Base-by-base conservation (phyloP, 2,797 vertebrate genomes). In the Apogon talboti region DNA sequence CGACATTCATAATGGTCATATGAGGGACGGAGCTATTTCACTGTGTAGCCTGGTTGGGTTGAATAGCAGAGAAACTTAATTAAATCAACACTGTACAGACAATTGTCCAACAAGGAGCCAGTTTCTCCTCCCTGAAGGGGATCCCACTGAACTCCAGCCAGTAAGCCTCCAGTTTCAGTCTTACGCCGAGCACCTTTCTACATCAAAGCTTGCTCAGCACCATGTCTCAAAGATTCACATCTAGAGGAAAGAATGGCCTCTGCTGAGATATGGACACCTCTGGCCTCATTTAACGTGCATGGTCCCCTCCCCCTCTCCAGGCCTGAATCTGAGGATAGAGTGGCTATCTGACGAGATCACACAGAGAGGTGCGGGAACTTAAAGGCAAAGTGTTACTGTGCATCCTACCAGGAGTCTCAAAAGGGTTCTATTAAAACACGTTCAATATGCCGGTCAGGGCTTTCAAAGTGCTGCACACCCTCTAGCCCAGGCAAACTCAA, bases 401-500 rank as follows among this genome's bases (percentile, higher is more conserved):
- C 90, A 92, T 94, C 92, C 90, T 91, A 87, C 88, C 79, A 92
- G 90, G 89, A 91, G 88, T 90, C 91, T 94, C 89, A 90, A 93
- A 94, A 92, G 89, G 78, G 66, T 89, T 92, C 78, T 89, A 92
- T 93, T 92, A 94, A 93, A 92, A 92, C 87, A 74, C 62, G 76
- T 89, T 94, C 91, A 89, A 93, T 94, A 94, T 93, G 92, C 93
- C 78, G 87, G 88, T 93, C 93, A 93, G 91, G 87, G 84, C 81
- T 93, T 93, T 94, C 90, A 93, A 94, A 93, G 92, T 91, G 85
- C 88, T 87, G 81, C 76, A 71, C 84, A 87, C 85, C 90, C 92
- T 92, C 88, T 82, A 91, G 93, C 92, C 91, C 86, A 76, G 82
- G 91, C 91, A 91, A 92, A 93, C 91, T 94, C 92, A 94, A 94